Conservation (phyloP, 1,140 invertebrate genomes). For the Zaprionus gabonicus region DNA sequence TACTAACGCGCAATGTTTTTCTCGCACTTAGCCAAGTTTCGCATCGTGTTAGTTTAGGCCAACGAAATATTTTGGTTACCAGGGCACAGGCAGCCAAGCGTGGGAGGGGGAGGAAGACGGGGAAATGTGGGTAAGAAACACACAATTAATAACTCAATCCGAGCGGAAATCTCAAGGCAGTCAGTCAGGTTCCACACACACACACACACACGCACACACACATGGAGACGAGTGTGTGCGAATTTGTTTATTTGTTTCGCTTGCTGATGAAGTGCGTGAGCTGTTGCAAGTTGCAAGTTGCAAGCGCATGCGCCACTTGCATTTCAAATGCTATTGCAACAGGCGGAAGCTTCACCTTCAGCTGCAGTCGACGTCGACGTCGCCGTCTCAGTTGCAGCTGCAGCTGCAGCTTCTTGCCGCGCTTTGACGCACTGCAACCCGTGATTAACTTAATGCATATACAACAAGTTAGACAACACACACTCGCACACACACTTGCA, state of each 20-base stretch:
- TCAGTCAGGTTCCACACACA: conserved; percentile 28
- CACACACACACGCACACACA: neutral
- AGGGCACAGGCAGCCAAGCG: conserved; percentile 26
- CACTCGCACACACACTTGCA: neutral
- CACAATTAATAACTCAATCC: conserved; percentile 84
- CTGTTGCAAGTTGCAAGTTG: conserved; percentile 13
- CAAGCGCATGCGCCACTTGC: conserved; percentile 20
- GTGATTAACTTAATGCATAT: conserved; percentile 66
- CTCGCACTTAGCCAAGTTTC: neutral
- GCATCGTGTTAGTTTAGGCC: conserved; percentile 4
- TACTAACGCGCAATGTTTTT: too few relatives aligned
- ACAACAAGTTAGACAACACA: conserved; percentile 24
- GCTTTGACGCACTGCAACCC: conserved; percentile 65
- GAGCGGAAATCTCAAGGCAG: conserved; percentile 75
- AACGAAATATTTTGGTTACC: conserved; percentile 17
- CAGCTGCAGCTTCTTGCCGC: conserved; percentile 35
- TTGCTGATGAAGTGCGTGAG: conserved; percentile 51
- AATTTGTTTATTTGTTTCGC: conserved; percentile 13
- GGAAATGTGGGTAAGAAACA: conserved; percentile 18
- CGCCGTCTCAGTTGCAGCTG: conserved; percentile 7
- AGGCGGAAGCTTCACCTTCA: conserved; percentile 39
- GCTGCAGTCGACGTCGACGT: neutral
- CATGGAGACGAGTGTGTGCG: conserved; percentile 25
- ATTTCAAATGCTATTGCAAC: conserved; percentile 40
- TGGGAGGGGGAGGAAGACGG: conserved; percentile 24